Evolutionary conservation across 2,888 invertebrate genomes (phyloP).

Genomic region (Lasioglossum figueresi): DNA sequence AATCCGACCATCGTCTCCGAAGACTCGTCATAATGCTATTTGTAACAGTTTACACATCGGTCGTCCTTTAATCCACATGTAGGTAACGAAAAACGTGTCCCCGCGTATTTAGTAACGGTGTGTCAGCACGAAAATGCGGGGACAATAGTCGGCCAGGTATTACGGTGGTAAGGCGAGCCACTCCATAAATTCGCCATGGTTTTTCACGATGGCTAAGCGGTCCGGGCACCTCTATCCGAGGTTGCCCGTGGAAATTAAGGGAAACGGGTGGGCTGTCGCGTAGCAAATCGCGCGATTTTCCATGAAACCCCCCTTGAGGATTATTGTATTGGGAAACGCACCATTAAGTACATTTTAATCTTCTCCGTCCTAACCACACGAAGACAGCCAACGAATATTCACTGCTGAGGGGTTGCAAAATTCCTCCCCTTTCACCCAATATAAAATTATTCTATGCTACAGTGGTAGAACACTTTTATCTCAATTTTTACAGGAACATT

Average conservation of each 20-base stretch:
- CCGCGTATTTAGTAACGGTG: constrained; percentile 6
- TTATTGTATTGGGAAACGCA: background rate
- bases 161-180: constrained; percentile 49
- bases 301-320: background rate
- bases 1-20: background rate
- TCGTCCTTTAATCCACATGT: background rate
- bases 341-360: constrained; percentile 9
- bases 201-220: constrained; percentile 70
- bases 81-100: background rate
- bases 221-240: constrained; percentile 19
- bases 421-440: background rate
- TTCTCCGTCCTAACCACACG: background rate
- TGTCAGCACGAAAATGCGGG: constrained; percentile 59
- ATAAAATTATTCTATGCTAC: background rate
- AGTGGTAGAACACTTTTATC: background rate
- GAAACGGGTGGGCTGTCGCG: constrained; percentile 12
- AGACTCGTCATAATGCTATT: background rate
- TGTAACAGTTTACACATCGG: background rate
- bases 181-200: constrained; percentile 78
- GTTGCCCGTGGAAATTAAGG: background rate
- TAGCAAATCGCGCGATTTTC: constrained; percentile 3
- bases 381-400: background rate
- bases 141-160: constrained; percentile 47
- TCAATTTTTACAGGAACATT: background rate
- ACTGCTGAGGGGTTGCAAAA: background rate